phyloP scores from a whole-genome alignment of 2,113 vertebrate species.

The Eulacestoma nigropectus region DNA sequence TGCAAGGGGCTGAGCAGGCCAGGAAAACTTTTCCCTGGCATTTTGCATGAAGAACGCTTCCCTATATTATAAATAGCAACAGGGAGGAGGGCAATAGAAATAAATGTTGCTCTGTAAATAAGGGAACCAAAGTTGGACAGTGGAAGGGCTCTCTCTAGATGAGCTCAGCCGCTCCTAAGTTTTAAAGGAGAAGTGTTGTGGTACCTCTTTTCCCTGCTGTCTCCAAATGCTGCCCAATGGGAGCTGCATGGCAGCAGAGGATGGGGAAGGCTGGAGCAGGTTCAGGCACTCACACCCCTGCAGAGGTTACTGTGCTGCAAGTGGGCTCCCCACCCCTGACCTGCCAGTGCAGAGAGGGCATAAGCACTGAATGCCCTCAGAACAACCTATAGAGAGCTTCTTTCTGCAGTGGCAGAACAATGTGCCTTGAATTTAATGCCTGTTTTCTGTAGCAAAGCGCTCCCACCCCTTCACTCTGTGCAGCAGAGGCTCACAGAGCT shows the following conservation, averaged over 20 bases:
- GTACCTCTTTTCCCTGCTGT: background rate
- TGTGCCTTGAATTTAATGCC: background rate
- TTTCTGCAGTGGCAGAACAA: background rate
- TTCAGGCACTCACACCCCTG: background rate
- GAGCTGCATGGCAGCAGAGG: background rate
- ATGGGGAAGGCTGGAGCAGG: background rate
- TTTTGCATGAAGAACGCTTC: background rate
- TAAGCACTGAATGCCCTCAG: background rate
- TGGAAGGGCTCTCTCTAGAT: conserved; percentile 8
- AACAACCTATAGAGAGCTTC: background rate
- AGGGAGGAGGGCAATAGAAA: conserved; percentile 8
- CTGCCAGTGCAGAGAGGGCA: background rate
- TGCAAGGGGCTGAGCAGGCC: background rate
- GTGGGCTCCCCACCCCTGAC: background rate
- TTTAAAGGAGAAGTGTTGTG: background rate
- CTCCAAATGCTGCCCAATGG: fast-evolving
- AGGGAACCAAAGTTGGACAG: background rate
- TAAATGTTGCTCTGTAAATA: conserved; percentile 44
- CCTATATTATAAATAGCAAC: conserved; percentile 39
- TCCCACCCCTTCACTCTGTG: background rate
- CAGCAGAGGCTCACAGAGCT: background rate
- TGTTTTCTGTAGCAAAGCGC: background rate
- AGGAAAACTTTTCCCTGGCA: conserved; percentile 9
- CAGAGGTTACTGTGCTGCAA: background rate
- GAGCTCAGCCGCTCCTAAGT: background rate